phyloP scores from a whole-genome alignment of 2,113 vertebrate genomes.

The Festucalex cinctus region DNA sequence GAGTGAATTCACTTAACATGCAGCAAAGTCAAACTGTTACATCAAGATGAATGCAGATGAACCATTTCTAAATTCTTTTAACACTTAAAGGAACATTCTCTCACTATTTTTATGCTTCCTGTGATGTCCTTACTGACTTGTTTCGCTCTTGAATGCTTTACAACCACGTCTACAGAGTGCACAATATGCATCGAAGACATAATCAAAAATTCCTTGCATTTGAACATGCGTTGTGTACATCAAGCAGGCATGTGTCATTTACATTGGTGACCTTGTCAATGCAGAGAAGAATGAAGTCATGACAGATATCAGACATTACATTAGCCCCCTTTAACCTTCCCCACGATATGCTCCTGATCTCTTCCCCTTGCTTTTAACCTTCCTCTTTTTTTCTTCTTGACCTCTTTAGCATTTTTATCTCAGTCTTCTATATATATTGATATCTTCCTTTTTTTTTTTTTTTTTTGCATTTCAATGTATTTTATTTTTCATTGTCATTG shows the following conservation, averaged over 20 bases:
- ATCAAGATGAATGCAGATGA: slow-evolving; percentile 37
- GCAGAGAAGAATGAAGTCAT: slow-evolving; percentile 61
- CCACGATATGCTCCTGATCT: slow-evolving; percentile 31
- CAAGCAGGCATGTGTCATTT: slow-evolving; percentile 55
- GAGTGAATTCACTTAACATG: slow-evolving; percentile 50
- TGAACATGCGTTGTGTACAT: slow-evolving; percentile 41
- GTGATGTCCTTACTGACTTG: neutral
- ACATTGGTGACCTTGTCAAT: slow-evolving; percentile 66
- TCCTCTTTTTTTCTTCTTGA: slow-evolving; percentile 38
- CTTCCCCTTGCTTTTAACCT: slow-evolving; percentile 52
- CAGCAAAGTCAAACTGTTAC: slow-evolving; percentile 41
- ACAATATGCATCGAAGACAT: neutral
- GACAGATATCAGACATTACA: slow-evolving; percentile 67
- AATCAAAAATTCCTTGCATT: slow-evolving; percentile 42
- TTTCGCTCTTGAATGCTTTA: slow-evolving; percentile 6
- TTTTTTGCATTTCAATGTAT: slow-evolving; percentile 16
- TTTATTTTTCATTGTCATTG: neutral
- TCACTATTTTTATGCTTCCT: neutral
- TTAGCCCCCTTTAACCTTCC: slow-evolving; percentile 66
- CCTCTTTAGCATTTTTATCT: slow-evolving; percentile 27
- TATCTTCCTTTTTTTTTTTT: slow-evolving; percentile 14
- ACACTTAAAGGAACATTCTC: neutral
- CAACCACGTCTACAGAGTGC: slow-evolving; percentile 1
- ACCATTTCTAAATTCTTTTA: slow-evolving; percentile 12
- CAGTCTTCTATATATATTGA: slow-evolving; percentile 26